These are phyloP conservation scores for Forbesichthys papilliferus DNA, from an alignment of 2,113 vertebrate species.

Conservation along the genomic window DNA sequence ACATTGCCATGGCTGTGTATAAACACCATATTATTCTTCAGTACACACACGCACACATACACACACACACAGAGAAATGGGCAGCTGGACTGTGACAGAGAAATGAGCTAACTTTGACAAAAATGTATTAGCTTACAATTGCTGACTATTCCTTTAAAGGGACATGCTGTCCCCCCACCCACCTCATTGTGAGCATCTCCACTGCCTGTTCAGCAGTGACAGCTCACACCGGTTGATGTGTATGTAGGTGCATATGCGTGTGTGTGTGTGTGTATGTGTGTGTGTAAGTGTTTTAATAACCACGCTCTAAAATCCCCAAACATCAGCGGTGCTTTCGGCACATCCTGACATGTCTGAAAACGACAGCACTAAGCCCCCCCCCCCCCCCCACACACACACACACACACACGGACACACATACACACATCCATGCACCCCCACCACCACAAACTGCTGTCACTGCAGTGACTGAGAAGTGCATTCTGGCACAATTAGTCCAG, in stretches of 20 bases:
- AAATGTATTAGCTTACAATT: too few species aligned
- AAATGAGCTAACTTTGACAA: too few species aligned
- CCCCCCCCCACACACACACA: slow-evolving; percentile 18
- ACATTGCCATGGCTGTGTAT: too few species aligned
- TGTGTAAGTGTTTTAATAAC: slow-evolving; percentile 22
- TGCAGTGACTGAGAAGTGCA: slow-evolving; percentile 14
- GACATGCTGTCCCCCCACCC: too few species aligned
- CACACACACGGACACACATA: not conserved
- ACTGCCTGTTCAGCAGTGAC: too few species aligned
- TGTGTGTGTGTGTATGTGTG: slow-evolving; percentile 25
- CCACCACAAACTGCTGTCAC: slow-evolving; percentile 13
- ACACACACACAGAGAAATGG: too few species aligned
- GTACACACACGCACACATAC: too few species aligned
- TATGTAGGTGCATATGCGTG: slow-evolving; percentile 36
- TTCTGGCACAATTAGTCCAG: slow-evolving; percentile 41
- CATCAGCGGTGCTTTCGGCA: slow-evolving; percentile 48
- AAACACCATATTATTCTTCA: too few species aligned
- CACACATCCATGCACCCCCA: not conserved
- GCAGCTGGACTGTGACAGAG: too few species aligned
- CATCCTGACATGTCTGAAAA: slow-evolving; percentile 42
- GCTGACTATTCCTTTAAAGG: too few species aligned
- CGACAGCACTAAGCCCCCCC: slow-evolving; percentile 17
- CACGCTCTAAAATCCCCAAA: slow-evolving; percentile 37
- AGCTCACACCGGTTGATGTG: too few species aligned
- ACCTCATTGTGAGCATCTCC: too few species aligned